phyloP scores from a whole-genome alignment of 2,797 vertebrate species.

The Sylvilagus floridanus region DNA sequence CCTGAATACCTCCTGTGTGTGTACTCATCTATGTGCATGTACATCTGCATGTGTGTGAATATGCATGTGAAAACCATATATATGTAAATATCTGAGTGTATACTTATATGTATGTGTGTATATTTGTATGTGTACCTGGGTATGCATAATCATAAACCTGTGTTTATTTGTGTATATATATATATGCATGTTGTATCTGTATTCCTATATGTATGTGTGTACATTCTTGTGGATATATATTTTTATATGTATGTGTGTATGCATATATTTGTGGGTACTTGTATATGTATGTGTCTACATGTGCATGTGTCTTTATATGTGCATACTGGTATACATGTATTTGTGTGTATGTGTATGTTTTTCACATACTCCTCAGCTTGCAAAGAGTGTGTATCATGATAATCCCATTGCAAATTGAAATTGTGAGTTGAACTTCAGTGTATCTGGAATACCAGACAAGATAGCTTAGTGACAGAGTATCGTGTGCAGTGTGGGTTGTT shows the following conservation, averaged over 20 bases:
- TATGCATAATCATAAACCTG: neutral
- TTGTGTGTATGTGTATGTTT: neutral
- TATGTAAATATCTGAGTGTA: neutral
- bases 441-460: too few relatives aligned
- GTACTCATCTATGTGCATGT: neutral
- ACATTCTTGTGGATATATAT: neutral
- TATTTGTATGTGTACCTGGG: neutral
- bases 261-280: neutral
- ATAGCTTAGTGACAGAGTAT: too few relatives aligned
- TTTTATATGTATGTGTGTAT: neutral
- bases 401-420: too few relatives aligned
- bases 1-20: too few relatives aligned
- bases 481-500: too few relatives aligned
- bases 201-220: neutral
- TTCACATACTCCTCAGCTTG: too few relatives aligned
- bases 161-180: neutral
- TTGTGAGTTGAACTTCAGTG: too few relatives aligned
- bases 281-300: neutral
- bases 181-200: too few relatives aligned
- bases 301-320: neutral
- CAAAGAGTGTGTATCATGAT: too few relatives aligned
- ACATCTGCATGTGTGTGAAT: neutral
- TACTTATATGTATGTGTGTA: neutral
- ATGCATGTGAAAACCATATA: neutral
- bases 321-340: too few relatives aligned